These are phyloP conservation scores for Pantherophis guttatus DNA, from an alignment of 2,113 vertebrate genomes.

Conservation along the genomic window DNA sequence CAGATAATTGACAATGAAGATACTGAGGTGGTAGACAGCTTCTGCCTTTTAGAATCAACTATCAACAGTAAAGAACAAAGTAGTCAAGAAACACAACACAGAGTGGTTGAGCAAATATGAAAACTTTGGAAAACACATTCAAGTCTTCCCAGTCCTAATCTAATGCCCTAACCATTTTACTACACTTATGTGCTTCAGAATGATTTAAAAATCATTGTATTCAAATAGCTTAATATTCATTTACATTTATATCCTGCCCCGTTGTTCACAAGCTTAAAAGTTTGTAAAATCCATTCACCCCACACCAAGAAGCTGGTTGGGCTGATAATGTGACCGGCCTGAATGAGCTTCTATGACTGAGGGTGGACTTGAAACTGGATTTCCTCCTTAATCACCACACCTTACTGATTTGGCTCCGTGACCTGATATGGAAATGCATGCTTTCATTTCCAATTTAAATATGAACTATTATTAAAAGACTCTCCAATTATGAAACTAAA, in stretches of 20 bases:
- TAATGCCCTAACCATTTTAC: not conserved
- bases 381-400: not conserved
- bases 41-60: not conserved
- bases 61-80: not conserved
- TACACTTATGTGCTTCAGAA: not conserved
- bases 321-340: not conserved
- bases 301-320: not conserved
- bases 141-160: not conserved
- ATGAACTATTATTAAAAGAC: not conserved
- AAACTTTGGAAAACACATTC: not conserved
- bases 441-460: slow-evolving; percentile 22
- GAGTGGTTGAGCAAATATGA: not conserved
- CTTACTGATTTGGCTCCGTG: slow-evolving; percentile 8
- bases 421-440: slow-evolving; percentile 30
- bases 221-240: not conserved
- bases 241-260: not conserved
- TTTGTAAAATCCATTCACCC: not conserved
- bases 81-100: not conserved
- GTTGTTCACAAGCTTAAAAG: not conserved
- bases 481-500: not conserved
- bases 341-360: not conserved
- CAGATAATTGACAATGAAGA: not conserved
- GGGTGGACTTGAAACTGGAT: not conserved
- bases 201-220: not conserved
- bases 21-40: not conserved